Base-by-base conservation (phyloP, 2,888 invertebrate species). In the Cepaea hortensis region DNA sequence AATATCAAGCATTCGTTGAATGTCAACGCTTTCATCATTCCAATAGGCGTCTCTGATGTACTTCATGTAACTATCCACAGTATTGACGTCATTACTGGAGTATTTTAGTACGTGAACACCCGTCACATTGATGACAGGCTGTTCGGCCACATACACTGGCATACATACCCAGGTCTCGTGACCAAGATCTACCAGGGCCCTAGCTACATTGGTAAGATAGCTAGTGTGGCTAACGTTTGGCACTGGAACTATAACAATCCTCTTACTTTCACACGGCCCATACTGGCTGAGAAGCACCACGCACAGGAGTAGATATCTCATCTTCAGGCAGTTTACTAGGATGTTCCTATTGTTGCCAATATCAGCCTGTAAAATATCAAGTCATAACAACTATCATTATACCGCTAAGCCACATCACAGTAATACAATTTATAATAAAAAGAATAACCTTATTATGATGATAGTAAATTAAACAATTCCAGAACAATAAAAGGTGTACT, bases 111-210 rank as follows among this genome's bases (percentile, higher is more conserved):
- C 81, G 20, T 55, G 55, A 73, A 88, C n/a, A 70, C 84, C 76
- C 46, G 86, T 86, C 13, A 80, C 84, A 70, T 88, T 81, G 77
- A 85, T 70, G n/a, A 85, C 85, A 46, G 48, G 77, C 23, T 85
- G 85, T 4, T 73, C 62, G 23, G 84, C 88, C 65, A 88, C 23
- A 11, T 70, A 86, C 20, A 81, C 88, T 1, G 88, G 86, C 81
- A 88, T 88, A 61, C 86, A 86, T 23, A 88, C 35, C 88, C 88
- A 88, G n/a, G 84, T 73, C 73, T 88, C 73, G 70, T 88, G 88
- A 3, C 86, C 86, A 20, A 80, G 79, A 9, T 73, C 76, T 5
- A 70, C 76, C 55, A 88, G 85, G 18, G 81, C 82, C 7, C 84
- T 84, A 7, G 88, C 88, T 18, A 88, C 82, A 82, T 88, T 86